Conservation (phyloP, 2,797 vertebrate species). For the Zenarchopterus dispar region DNA sequence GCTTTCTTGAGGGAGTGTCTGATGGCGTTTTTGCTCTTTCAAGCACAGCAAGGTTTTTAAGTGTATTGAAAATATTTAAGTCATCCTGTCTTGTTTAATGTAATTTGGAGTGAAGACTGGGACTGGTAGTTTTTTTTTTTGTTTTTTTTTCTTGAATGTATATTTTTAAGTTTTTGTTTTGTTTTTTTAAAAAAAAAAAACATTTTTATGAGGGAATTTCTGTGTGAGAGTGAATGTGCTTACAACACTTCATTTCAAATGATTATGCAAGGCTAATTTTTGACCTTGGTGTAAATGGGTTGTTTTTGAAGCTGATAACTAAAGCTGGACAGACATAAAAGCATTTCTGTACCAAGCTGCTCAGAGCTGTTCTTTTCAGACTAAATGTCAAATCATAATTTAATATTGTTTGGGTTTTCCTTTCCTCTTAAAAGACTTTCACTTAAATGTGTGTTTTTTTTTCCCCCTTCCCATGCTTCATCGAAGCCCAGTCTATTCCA, state of each 20-base stretch:
- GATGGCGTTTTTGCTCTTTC: constrained; percentile 1
- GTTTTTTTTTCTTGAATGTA: not conserved
- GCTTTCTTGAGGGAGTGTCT: not conserved
- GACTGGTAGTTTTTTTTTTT: not conserved
- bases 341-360: constrained; percentile 49
- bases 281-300: not conserved
- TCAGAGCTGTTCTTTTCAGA: not conserved
- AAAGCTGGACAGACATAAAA: constrained; percentile 23
- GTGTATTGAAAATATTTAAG: not conserved
- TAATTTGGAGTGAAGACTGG: no score
- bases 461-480: not conserved
- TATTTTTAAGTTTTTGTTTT: not conserved
- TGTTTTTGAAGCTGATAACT: not conserved
- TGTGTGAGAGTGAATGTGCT: constrained; percentile 17
- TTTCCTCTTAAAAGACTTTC: no score
- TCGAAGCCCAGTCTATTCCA: no score
- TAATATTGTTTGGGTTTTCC: no score
- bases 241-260: constrained; percentile 9
- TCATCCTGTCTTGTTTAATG: not conserved
- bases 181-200: no score
- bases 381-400: no score
- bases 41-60: not conserved
- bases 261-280: no score
- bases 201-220: not conserved
- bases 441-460: not conserved